phyloP scores from a whole-genome alignment of 1,140 invertebrate species.

The Drosophila nebulosa region DNA sequence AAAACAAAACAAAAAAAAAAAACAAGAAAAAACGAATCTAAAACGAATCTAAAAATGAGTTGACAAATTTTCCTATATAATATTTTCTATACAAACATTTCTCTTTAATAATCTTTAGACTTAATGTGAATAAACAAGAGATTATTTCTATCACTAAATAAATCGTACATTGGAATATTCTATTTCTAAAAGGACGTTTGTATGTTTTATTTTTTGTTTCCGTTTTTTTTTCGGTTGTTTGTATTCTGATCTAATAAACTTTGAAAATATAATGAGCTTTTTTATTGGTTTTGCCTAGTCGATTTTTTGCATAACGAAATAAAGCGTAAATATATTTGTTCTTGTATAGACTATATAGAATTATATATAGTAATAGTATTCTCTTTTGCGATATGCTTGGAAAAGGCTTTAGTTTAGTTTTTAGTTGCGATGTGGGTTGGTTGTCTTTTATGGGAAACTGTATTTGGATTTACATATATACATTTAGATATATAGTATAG shows the following conservation, averaged over 20 bases:
- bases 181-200: conserved; percentile 36
- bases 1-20: no score
- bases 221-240: conserved; percentile 12
- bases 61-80: conserved; percentile 1
- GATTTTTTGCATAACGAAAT: conserved; percentile 1
- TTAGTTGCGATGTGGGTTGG: background rate
- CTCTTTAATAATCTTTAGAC: conserved; percentile 49
- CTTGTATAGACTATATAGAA: background rate
- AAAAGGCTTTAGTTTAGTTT: background rate
- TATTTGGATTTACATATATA: background rate
- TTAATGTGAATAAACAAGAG: conserved; percentile 38
- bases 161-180: conserved; percentile 23
- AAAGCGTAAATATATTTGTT: background rate
- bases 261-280: conserved; percentile 46
- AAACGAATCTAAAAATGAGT: conserved; percentile 17
- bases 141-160: conserved; percentile 16
- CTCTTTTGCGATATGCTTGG: conserved; percentile 20
- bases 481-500: background rate
- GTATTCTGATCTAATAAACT: conserved; percentile 47
- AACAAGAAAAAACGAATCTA: background rate
- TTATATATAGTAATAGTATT: conserved; percentile 1
- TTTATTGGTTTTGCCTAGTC: background rate
- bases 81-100: conserved; percentile 22
- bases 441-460: background rate
- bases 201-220: conserved; percentile 8